Base-by-base conservation (phyloP, 1,140 invertebrate species). In the Drosophila quadrilineata region DNA sequence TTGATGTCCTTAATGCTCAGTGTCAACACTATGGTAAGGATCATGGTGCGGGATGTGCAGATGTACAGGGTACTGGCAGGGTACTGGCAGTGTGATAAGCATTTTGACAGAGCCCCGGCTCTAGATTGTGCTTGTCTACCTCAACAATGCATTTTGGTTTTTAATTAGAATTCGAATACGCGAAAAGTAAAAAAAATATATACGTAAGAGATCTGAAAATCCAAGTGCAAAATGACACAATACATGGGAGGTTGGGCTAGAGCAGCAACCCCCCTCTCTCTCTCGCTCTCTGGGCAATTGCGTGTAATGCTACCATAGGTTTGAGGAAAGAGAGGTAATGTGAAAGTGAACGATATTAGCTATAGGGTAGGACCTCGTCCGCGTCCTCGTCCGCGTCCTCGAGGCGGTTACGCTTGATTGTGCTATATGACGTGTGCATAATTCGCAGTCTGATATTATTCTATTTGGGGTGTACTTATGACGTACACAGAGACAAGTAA, bases 341-440 rank as follows among this genome's bases (percentile, higher is more conserved):
- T 33, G 40, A 56, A 36, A 63, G 59, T 49, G 43, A 40, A 14
- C 5, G 38, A 10, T 22, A 21, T 26, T 53, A 50, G 38, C 40
- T 57, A n/a, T n/a, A 62, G 72, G 76, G 73, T 77, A 70, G 59
- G 35, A 14, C 14, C 31, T 71, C 35, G 43, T 24, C 36, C 43
- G 26, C n/a, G n/a, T n/a, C n/a, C n/a, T n/a, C n/a, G n/a, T n/a
- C n/a, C n/a, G n/a, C n/a, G n/a, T n/a, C n/a, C n/a, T n/a, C 28
- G 66, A 79, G 77, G 77, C 66, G 79, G 79, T 85, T 85, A 85
- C 71, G 79, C 74, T 71, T 85, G 79, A 85, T 85, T 85, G 79
- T 85, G 74, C 41, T 79, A 53, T 72, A 86, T 79, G 73, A 79
- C 79, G 74, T 85, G 79, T 84, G 63, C 71, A 65, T 85, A 85